Base-by-base conservation (phyloP, 2,797 vertebrate genomes). In the Hyperoplus lanceolatus region DNA sequence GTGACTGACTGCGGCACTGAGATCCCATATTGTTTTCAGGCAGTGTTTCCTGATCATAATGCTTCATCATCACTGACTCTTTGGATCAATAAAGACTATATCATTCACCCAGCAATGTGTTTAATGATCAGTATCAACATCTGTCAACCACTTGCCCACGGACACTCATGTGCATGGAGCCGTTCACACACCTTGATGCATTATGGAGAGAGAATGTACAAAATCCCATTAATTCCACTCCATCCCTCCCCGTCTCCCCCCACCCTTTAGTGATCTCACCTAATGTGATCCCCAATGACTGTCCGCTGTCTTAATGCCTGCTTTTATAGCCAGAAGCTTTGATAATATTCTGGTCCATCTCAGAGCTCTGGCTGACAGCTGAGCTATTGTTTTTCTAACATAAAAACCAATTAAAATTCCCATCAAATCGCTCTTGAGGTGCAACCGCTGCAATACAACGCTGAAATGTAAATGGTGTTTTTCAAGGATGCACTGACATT, bases 221-320 rank as follows among this genome's bases (percentile, higher is more conserved):
- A 82, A 90, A 87, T 82, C 80, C 73, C 83, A 88, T 90, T 91
- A 90, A 93, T 83, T 87, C 80, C 73, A 36, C 76, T 71, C 83
- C 85, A 66, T 73, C 80, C 69, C 56, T 63, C 61, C 12, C 41
- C 74, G 70, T 43, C 36, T 55, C 63, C 63, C 75, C 29, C 29
- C 29, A 29, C 29, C 29, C 29, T 48, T 70, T 51, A 49, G 77
- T 86, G 80, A 91, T 87, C 83, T 80, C 87, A 81, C 81, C 84
- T 91, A 90, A 93, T 88, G 80, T 71, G 79, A 79, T 93, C 91
- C 90, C 90, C 70, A 29, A 56, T 83, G 92, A 82, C 85, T n/a
- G 36, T n/a, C 82, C 48, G 43, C 71, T 39, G 65, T 77, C 79
- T 85, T 80, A 91, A 89, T 21, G 71, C 73, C 81, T 64, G 80